Base-by-base conservation (phyloP, 2,888 invertebrate genomes). In the Limnephilus auricula region DNA sequence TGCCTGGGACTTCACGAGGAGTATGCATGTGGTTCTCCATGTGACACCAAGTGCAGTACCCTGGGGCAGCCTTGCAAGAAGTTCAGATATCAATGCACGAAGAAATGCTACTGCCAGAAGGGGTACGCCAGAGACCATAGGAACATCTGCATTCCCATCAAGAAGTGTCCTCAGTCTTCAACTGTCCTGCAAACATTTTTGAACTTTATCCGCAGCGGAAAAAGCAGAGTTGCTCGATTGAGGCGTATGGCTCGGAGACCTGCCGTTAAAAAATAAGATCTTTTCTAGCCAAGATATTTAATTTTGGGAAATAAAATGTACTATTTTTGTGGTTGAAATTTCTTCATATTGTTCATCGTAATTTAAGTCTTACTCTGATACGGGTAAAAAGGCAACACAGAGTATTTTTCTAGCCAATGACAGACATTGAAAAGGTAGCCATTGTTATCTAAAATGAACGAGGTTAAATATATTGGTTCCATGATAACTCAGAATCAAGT, bases 121-220 rank as follows among this genome's bases (percentile, higher is more conserved):
- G 93, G 93, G 32, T 93, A 90, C 30, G 93, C 92, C 2, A 88
- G 93, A 89, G 93, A 93, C 79, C 93, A 93, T 37, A 88, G 93
- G 78, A 87, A 89, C 45, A 79, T 89, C 15, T 93, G 93, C 65
- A 90, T 91, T 30, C 89, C 91, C 15, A 84, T 86, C 30, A 92
- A 88, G 40, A 90, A 90, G 80, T 93, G 93, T 78, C 93, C 93
- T 15, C 87, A 78, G 34, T 90, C 88, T 82, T 31, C 82, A 82
- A 82, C 31, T 31, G 34, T 30, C 30, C 45, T 85, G 45, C 31
- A 45, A 45, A 40, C 30, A 32, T 45, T 85, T 50, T 45, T 85
- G 40, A n/a, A 85, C n/a, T 85, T 45, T 85, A 85, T 85, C n/a
- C 40, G 31, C 2, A 65, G 50, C 50, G 50, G 50, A 65, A 65